Base-by-base conservation (phyloP, 2,797 vertebrate species). In the Urophycis tenuis region DNA sequence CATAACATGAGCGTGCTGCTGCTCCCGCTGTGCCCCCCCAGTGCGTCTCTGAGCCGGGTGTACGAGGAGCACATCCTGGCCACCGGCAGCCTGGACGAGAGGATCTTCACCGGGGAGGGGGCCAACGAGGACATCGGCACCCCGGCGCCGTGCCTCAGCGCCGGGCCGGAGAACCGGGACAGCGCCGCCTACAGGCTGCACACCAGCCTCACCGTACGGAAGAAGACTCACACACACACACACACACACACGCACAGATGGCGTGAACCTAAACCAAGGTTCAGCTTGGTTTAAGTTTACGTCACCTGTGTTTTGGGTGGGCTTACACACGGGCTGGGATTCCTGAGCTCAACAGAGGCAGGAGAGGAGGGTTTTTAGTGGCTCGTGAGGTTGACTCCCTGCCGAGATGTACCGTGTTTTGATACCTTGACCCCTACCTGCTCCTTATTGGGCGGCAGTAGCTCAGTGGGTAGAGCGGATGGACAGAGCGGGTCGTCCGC, bases 61-160 rank as follows among this genome's bases (percentile, higher is more conserved):
- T 99, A 99, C 0, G 97, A 99, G 82, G 96, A 96, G 80, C 95
- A 96, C 1, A 89, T 98, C 2, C 80, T 99, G 82, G 94, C 96
- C 3, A 93, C 93, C 0, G 97, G 97, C 67, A 93, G 95, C 71
- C 89, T 99, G 3, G 96, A 99, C 73, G 97, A 99, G 88, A 86
- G 96, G 76, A 94, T 98, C 84, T 99, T 99, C 87, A 93, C 96
- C 0, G 95, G 95, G 0, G 96, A 98, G 35, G 96, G 95, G 39
- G 94, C 96, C 0, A 95, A 92, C 19, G 95, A 96, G 74, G 95
- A 97, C 84, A 95, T 98, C n/a, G 95, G 96, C 72, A 95, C 94
- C 2, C 92, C 95, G 0, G 92, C 93, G 0, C 92, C 93, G 35
- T 94, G 92, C 87, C 93, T 92, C 33, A 89, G 91, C 77, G 87